Conservation (phyloP, 2,113 vertebrate species). For the Orycteropus afer region DNA sequence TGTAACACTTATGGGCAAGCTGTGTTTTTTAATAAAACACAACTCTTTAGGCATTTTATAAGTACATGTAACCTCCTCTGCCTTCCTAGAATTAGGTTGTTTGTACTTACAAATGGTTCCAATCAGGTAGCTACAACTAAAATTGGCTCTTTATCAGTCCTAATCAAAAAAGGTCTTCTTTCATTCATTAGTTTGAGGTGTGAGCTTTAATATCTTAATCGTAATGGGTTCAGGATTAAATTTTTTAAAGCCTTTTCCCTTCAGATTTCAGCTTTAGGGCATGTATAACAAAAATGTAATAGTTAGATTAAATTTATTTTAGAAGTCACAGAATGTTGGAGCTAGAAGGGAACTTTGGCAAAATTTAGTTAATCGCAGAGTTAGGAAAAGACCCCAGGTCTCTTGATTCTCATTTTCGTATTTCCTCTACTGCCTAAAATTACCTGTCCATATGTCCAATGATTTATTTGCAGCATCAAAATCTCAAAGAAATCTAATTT, state of each 20-base stretch:
- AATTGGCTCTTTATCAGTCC: constrained; percentile 46
- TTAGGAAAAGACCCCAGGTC: background rate
- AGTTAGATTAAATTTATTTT: constrained; percentile 25
- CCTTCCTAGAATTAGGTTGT: background rate
- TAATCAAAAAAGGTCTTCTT: constrained; percentile 45
- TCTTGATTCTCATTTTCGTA: constrained; percentile 6
- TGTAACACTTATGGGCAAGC: constrained; percentile 61
- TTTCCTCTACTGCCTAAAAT: background rate
- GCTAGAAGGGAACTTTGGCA: background rate
- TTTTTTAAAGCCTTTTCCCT: constrained; percentile 22
- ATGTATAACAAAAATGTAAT: constrained; percentile 16
- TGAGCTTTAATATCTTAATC: constrained; percentile 59
- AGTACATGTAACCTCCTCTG: constrained; percentile 38
- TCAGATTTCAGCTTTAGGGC: constrained; percentile 29
- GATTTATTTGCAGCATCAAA: constrained; percentile 24
- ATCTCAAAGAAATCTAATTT: constrained; percentile 34
- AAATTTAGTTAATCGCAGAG: background rate
- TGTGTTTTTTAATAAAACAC: constrained; percentile 64
- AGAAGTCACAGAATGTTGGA: constrained; percentile 24
- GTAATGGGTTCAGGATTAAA: constrained; percentile 20
- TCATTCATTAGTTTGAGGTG: constrained; percentile 45
- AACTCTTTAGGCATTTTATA: constrained; percentile 45
- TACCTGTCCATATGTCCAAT: background rate
- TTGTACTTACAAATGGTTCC: constrained; percentile 49
- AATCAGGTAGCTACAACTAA: constrained; percentile 51